Base-by-base conservation (phyloP, 2,113 vertebrate genomes). In the Nyctereutes procyonoides region DNA sequence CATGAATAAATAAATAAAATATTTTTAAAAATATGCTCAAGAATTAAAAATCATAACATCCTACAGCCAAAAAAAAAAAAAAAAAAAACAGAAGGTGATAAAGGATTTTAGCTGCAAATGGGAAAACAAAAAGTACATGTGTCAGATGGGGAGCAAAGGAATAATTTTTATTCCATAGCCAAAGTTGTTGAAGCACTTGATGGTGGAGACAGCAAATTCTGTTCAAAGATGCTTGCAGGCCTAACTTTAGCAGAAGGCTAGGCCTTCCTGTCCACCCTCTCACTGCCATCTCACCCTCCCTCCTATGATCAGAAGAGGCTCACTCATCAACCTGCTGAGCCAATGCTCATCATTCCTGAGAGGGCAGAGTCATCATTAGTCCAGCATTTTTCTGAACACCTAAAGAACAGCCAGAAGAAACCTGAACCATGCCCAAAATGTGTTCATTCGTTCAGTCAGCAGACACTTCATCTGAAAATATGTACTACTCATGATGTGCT, bases 91-190 rank as follows among this genome's bases (percentile, higher is more conserved):
- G 62, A 82, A 93, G 1, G 1, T n/a, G 6, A 5, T 65, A 6
- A 94, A 76, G 22, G 7, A 43, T 82, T 87, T 95, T 77, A 94
- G 28, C 22, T 93, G 92, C n/a, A 73, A 65, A 65, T 35, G n/a
- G 5, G 24, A 30, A 90, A 8, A 0, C 22, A 63, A n/a, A 76
- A 17, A 63, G 1, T 26, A 1, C 1, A n/a, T 17, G 8, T 55
- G 3, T 24, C n/a, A 88, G 19, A 17, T 67, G 2, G 6, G 19
- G 7, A 84, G 3, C 30, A 92, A 32, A 84, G 38, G 14, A 60
- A 24, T 3, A 22, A 53, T n/a, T 88, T 84, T 83, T 35, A 73
- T 56, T 63, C 13, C 5, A 2, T 48, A 92, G 22, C 19, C 24
- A 12, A 81, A 55, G 22, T 20, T 38, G 79, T 28, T 24, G 11